Base-by-base conservation (phyloP, 2,888 invertebrate species). In the Archaeoteleia sp. region DNA sequence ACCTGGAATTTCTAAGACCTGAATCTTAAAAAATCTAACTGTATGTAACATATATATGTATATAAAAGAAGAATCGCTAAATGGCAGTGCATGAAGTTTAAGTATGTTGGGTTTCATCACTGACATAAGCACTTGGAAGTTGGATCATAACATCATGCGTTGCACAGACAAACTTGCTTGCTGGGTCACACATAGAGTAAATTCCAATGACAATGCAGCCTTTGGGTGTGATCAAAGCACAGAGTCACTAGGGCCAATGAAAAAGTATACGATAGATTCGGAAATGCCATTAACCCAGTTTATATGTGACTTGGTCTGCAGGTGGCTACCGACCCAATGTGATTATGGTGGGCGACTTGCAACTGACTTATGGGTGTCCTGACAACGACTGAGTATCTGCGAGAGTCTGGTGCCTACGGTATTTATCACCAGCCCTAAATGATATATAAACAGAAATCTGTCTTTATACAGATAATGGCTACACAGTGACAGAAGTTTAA, bases 391-490 rank as follows among this genome's bases (percentile, higher is more conserved):
- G 83, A 81, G 82, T 81, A 80, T 81, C 81, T 81, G 79, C 83
- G 79, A 82, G 83, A 80, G 82, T 83, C 85, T 84, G 84, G 85
- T 83, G 84, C 82, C 85, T 79, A 85, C 83, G 85, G 85, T 85
- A 85, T 85, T 85, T 85, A 85, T 85, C 84, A 85, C 85, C 85
- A 84, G 85, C 82, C 83, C 82, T 83, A 83, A 78, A 82, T 75
- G 82, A 83, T 82, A 80, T 79, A 80, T 72, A 71, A 76, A 78
- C 77, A 78, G 71, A 55, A 74, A 73, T 61, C 74, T 74, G 67
- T 78, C 71, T 79, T 73, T 77, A 72, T 77, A 78, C 74, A 77
- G 75, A 79, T 72, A 75, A 74, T 61, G 60, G 35, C 71, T 67
- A 77, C 73, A 80, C 76, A 77, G 74, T 75, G 74, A 74, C 73